phyloP scores from a whole-genome alignment of 1,140 invertebrate species.

The Drosophila rhopaloa region DNA sequence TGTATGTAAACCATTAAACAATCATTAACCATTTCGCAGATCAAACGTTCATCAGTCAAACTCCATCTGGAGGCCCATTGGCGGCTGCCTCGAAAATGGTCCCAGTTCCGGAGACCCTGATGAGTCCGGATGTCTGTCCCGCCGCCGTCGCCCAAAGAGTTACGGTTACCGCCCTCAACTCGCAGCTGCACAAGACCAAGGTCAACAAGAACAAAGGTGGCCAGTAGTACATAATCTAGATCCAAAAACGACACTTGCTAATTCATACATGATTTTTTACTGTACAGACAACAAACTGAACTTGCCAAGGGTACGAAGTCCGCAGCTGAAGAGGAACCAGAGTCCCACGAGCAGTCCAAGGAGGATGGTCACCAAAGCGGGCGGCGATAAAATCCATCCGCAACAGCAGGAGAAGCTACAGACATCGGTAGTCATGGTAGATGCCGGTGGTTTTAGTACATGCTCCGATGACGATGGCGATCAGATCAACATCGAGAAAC shows the following conservation, averaged over 20 bases:
- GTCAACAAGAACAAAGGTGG: constrained; percentile 82
- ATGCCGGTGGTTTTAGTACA: constrained; percentile 68
- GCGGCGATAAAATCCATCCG: constrained; percentile 18
- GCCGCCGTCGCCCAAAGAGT: constrained; percentile 79
- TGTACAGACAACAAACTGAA: constrained; percentile 79
- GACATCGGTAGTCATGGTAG: constrained; percentile 19
- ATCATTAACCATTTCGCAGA: constrained; percentile 26
- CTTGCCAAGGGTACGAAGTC: constrained; percentile 77
- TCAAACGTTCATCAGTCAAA: constrained; percentile 60
- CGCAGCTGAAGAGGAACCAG: constrained; percentile 68
- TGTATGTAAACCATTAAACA: too few species aligned
- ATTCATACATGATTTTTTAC: neutral
- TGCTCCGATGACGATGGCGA: constrained; percentile 74
- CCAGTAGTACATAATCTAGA: neutral
- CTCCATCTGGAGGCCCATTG: constrained; percentile 85
- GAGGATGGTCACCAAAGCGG: constrained; percentile 27
- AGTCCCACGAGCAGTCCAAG: constrained; percentile 76
- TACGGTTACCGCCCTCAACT: constrained; percentile 65
- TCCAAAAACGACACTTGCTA: neutral
- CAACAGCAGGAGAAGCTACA: constrained; percentile 25
- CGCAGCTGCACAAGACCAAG: constrained; percentile 77
- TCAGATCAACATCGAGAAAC: constrained; percentile 84
- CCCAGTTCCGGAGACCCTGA: constrained; percentile 93
- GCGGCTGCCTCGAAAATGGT: constrained; percentile 93
- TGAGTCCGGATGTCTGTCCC: constrained; percentile 92